Base-by-base conservation (phyloP, 2,113 vertebrate species). In the Puntigrus tetrazona region DNA sequence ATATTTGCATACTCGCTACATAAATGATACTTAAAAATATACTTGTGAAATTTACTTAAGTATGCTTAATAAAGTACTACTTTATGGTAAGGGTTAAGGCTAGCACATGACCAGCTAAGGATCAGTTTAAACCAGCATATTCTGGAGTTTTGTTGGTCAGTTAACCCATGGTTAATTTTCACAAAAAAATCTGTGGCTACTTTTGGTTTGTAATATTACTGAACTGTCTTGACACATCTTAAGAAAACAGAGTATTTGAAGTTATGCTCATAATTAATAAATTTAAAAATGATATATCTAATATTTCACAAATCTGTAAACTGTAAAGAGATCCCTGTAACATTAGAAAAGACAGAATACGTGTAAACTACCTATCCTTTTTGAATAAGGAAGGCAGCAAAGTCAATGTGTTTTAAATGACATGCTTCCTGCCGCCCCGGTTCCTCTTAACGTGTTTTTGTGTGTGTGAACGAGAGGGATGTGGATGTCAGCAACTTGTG, bases 401-500 rank as follows among this genome's bases (percentile, higher is more conserved):
- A 67, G 29, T 67, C 1, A 65, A 65, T 65, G 61, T 20, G 14
- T 18, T 65, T 65, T 65, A 18, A 65, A 65, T 31, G 2, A 65
- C 29, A 29, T 16, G 70, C 11, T 27, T 25, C 16, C 8, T 43
- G 55, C 14, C 3, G 5, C 13, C 77, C 20, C 36, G 10, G 22
- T 27, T 79, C 11, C 7, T 36, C 4, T 63, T 20, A 27, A 63
- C 7, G 16, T 7, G 38, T 63, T 29, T 45, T 4, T 14, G 36
- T 38, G 13, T 45, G 72, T 50, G n/a, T 73, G 41, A 22, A 36
- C 41, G 38, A 11, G 20, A 55, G 50, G 63, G 20, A 31, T 85
- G 78, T 75, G 70, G 72, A 63, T 87, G 83, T 85, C 79, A 77
- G 84, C 50, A 38, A 73, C 81, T 84, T 29, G 76, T 82, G 72